Base-by-base conservation (phyloP, 2,113 vertebrate genomes). In the Himantopus leucocephalus region DNA sequence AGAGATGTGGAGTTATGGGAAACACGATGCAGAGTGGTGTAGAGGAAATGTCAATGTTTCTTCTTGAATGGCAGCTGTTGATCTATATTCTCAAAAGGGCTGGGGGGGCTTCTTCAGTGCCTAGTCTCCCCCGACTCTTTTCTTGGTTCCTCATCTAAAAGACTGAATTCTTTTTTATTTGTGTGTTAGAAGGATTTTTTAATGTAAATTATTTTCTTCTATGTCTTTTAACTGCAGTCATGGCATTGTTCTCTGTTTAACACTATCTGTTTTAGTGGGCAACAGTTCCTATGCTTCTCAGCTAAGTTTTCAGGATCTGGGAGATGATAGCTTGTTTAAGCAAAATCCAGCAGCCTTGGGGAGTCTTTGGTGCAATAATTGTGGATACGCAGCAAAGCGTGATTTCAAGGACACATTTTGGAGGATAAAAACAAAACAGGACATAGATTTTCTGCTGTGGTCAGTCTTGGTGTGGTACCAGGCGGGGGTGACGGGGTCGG, bases 101-200 rank as follows among this genome's bases (percentile, higher is more conserved):
- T 32, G 9, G 60, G 55, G 23, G 30, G 5, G 50, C 43, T 80
- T 24, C 24, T 56, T 22, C 35, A 8, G 16, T 19, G 29, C 32
- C 30, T 37, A 35, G 7, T 6, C 41, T 30, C 4, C 14, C 13
- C 7, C 0, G 0, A 12, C 27, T 82, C 48, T 41, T 30, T 64
- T 35, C 15, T 66, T 37, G 55, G 10, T 63, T 74, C 26, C 10
- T 77, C 22, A 2, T 34, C 47, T 41, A 8, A 27, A 68, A 59
- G 5, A 43, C 3, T 2, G 8, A 29, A 10, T 50, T 52, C 8
- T 20, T 68, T 55, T 55, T 29, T 22, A 30, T 62, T 52, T 63
- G 32, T 53, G 52, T 35, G 27, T 48, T 74, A 5, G 17, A 26
- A 39, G 8, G 37, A 6, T 14, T 34, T 34, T 8, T 5, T n/a